phyloP scores from a whole-genome alignment of 2,113 vertebrate genomes.

The Nothocercus nigrocapillus region DNA sequence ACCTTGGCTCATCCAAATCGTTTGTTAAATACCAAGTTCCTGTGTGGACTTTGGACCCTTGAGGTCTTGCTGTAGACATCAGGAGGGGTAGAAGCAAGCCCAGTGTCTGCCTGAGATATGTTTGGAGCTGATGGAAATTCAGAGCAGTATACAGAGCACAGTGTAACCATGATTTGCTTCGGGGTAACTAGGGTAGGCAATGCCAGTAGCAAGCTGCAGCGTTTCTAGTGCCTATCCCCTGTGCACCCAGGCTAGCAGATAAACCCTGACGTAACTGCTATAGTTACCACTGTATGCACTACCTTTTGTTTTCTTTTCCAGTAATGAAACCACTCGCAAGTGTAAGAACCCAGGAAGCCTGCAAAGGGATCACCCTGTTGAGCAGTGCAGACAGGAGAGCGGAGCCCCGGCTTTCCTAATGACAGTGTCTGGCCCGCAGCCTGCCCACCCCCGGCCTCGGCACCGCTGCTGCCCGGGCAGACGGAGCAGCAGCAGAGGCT shows the following conservation, averaged over 20 bases:
- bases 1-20: constrained; percentile 37
- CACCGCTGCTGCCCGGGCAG: background rate
- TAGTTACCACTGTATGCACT: background rate
- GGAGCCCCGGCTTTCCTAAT: background rate
- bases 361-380: background rate
- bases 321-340: background rate
- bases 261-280: background rate
- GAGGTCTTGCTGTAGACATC: background rate
- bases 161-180: constrained; percentile 47
- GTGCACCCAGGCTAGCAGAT: background rate
- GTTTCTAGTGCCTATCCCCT: constrained; percentile 12
- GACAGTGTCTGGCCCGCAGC: background rate
- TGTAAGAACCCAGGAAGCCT: background rate
- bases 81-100: background rate
- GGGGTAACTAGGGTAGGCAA: constrained; percentile 47
- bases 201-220: constrained; percentile 41
- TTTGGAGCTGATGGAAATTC: constrained; percentile 16
- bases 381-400: background rate
- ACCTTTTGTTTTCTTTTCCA: constrained; percentile 19
- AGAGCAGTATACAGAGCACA: background rate
- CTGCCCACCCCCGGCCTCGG: background rate
- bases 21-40: constrained; percentile 54
- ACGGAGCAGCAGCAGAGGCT: background rate
- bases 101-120: background rate
- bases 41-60: constrained; percentile 2